phyloP scores from a whole-genome alignment of 2,888 invertebrate genomes.

The Heliconius ismenius region DNA sequence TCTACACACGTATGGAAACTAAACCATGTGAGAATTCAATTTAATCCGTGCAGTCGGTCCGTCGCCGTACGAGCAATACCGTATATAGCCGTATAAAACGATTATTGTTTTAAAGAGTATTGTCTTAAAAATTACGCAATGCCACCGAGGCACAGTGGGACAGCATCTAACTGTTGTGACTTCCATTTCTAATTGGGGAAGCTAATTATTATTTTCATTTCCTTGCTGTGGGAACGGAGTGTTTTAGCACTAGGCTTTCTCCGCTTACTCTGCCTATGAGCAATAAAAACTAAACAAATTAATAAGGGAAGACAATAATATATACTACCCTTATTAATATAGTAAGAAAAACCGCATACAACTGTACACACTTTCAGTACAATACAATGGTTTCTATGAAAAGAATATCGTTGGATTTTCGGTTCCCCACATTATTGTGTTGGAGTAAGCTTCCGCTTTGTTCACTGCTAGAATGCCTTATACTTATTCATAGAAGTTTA shows the following conservation, averaged over 20 bases:
- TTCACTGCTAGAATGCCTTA: conserved; percentile 6
- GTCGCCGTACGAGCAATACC: not conserved
- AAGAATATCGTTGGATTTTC: conserved; percentile 34
- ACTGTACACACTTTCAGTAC: not conserved
- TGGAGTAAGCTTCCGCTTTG: conserved; percentile 14
- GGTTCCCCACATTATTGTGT: conserved; percentile 8
- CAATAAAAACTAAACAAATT: not conserved
- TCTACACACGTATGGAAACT: not conserved
- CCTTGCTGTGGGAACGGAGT: not conserved
- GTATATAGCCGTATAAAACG: no score
- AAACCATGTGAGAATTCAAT: conserved; percentile 9
- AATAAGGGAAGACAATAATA: not conserved
- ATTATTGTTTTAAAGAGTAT: not conserved
- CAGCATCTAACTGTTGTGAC: not conserved
- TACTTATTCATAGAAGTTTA: not conserved
- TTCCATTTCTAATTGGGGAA: not conserved
- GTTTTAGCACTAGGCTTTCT: not conserved
- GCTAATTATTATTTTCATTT: not conserved
- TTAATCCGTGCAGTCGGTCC: not conserved
- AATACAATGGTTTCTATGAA: conserved; percentile 40
- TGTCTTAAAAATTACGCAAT: not conserved
- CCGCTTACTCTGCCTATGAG: no score
- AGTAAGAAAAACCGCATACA: not conserved
- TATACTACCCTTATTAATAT: no score
- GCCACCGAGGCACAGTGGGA: not conserved